Conservation (phyloP, 2,888 invertebrate species). For the Drosophila glabriapex region DNA sequence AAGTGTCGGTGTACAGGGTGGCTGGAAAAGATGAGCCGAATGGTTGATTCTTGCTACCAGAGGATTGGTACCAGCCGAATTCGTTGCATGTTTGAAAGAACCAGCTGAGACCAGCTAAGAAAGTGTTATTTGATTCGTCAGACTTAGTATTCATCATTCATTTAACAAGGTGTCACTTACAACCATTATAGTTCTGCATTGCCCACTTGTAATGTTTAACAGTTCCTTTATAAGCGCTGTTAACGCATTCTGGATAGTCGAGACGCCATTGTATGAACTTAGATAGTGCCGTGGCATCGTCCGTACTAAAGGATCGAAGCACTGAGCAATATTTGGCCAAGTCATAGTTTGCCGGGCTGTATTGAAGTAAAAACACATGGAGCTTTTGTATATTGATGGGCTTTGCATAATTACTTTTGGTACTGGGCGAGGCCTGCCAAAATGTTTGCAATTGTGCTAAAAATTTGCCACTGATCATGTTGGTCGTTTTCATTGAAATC, state of each 20-base stretch:
- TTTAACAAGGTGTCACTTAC: conserved; percentile 35
- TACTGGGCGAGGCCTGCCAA: conserved; percentile 73
- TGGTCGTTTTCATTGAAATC: conserved; percentile 56
- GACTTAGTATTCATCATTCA: neutral
- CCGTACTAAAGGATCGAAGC: conserved; percentile 46
- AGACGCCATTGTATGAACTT: conserved; percentile 59
- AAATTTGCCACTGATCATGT: conserved; percentile 69
- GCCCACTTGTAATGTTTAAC: conserved; percentile 60
- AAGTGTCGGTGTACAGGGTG: conserved; percentile 61
- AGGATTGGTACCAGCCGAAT: conserved; percentile 93
- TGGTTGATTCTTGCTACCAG: conserved; percentile 87
- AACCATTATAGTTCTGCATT: conserved; percentile 48
- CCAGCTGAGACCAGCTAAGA: conserved; percentile 89
- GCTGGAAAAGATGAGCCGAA: conserved; percentile 83
- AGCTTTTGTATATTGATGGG: rapidly evolving
- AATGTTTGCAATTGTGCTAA: conserved; percentile 69
- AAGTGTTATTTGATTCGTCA: neutral
- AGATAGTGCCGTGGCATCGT: conserved; percentile 61
- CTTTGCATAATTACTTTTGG: conserved; percentile 57
- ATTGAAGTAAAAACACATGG: neutral
- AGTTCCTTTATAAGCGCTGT: conserved; percentile 50
- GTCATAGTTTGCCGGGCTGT: conserved; percentile 53
- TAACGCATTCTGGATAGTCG: conserved; percentile 50
- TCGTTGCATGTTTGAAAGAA: conserved; percentile 93
- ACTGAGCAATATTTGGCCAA: conserved; percentile 49